A percentile compares a stretch with the other conserved stretches of the same genome.
Evolutionary conservation across 1,140 invertebrate genomes (phyloP).

Genomic region (Aphelenchoides avenae): DNA sequence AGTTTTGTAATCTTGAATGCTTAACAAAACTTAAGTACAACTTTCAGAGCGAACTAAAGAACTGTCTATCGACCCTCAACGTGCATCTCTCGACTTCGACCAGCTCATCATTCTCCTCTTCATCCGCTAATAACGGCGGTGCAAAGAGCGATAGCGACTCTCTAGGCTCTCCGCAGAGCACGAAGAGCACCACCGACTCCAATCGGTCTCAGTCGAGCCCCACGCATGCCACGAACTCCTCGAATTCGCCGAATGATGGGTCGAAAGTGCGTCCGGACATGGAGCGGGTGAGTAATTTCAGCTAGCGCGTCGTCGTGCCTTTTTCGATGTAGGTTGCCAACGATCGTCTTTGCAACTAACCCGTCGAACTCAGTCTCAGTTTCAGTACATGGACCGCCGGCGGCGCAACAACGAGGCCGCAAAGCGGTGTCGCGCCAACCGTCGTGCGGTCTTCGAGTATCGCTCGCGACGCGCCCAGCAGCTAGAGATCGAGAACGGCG

Average conservation of each 20-base stretch:
- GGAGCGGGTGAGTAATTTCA: too few relatives aligned
- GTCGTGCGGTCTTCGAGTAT: constrained; percentile 55
- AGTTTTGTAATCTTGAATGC: too few relatives aligned
- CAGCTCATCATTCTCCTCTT: constrained; percentile 15
- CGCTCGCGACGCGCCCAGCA: constrained; percentile 47
- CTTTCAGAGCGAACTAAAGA: constrained; percentile 2
- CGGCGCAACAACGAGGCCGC: constrained; percentile 57
- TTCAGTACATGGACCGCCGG: constrained; percentile 54
- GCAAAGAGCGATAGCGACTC: constrained; percentile 24
- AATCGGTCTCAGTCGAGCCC: constrained; percentile 11
- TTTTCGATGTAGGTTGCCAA: too few relatives aligned
- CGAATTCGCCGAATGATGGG: too few relatives aligned
- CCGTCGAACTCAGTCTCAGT: too few relatives aligned
- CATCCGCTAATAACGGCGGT: constrained; percentile 25
- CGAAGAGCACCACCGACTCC: constrained; percentile 16
- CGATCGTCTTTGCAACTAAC: too few relatives aligned
- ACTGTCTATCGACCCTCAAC: constrained; percentile 11
- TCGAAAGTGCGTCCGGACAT: too few relatives aligned
- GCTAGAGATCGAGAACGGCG: constrained; percentile 46
- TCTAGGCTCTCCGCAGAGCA: constrained; percentile 13
- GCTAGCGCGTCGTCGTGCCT: too few relatives aligned
- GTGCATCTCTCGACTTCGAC: constrained; percentile 16
- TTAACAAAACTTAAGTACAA: constrained; percentile 25
- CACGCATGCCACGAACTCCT: not conserved
- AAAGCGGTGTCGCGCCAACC: constrained; percentile 54